Evolutionary conservation across 2,113 vertebrate genomes (phyloP).

Genomic region (Pristiophorus japonicus): DNA sequence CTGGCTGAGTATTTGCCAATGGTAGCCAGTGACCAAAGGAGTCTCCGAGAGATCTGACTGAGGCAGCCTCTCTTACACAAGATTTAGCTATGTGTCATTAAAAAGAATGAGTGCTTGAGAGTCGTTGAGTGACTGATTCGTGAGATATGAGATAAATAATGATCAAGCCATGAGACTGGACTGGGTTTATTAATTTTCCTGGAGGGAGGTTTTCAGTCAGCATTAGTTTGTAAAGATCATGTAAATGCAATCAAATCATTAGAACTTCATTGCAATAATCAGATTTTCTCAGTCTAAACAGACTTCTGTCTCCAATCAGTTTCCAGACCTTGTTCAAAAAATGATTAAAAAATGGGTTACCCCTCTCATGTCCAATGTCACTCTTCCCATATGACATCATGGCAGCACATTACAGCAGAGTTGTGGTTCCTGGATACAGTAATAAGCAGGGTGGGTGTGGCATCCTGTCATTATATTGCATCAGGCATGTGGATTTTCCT

Average conservation of each 20-base stretch:
- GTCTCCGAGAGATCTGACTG: background rate
- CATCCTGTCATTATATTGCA: background rate
- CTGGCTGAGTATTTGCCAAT: background rate
- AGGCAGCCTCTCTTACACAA: background rate
- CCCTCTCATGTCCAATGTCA: background rate
- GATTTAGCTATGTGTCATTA: background rate
- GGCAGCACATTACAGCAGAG: background rate
- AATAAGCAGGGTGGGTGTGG: background rate
- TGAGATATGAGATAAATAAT: background rate
- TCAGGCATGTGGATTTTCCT: background rate
- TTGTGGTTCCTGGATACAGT: background rate
- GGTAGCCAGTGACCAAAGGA: background rate
- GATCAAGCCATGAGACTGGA: background rate
- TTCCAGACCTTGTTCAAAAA: background rate
- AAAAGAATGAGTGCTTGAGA: background rate
- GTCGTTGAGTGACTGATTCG: background rate
- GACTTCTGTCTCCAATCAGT: background rate
- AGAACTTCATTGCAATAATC: background rate
- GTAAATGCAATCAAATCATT: background rate
- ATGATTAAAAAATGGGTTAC: background rate
- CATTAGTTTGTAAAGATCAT: background rate
- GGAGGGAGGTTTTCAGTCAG: background rate
- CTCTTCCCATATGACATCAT: background rate
- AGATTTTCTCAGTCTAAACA: background rate
- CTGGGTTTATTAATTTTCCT: background rate